A percentile compares a stretch with the other conserved stretches of the same genome.
These are phyloP conservation scores for Tachyglossus aculeatus DNA, from an alignment of 2,797 vertebrate genomes.

Conservation along the genomic window DNA sequence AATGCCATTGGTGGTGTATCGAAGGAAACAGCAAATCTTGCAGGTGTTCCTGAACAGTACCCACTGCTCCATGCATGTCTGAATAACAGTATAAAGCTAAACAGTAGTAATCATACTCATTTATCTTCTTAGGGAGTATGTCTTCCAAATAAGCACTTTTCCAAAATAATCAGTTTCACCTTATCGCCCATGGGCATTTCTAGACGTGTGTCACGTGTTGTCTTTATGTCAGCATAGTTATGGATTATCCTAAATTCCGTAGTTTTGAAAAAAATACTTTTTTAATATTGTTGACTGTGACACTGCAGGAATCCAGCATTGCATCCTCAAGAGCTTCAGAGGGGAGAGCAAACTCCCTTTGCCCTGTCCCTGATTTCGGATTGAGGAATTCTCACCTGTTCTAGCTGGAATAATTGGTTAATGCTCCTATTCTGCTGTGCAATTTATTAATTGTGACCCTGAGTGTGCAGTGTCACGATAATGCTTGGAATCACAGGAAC, in stretches of 20 bases:
- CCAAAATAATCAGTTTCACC: conserved; percentile 9
- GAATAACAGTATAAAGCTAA: conserved; percentile 38
- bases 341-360: too few relatives aligned
- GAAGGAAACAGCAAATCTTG: conserved; percentile 36
- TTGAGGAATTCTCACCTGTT: too few relatives aligned
- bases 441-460: too few relatives aligned
- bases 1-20: conserved; percentile 68
- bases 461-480: too few relatives aligned
- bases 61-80: conserved; percentile 20
- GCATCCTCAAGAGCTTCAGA: too few relatives aligned
- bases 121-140: neutral
- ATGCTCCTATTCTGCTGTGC: too few relatives aligned
- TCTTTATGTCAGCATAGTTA: conserved; percentile 10
- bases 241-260: conserved; percentile 5
- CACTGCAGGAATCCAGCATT: too few relatives aligned
- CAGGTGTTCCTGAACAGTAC: conserved; percentile 38
- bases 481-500: too few relatives aligned
- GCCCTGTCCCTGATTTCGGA: too few relatives aligned
- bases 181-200: conserved; percentile 15
- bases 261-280: conserved; percentile 4
- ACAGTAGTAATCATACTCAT: neutral
- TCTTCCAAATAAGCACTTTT: conserved; percentile 18
- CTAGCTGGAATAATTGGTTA: too few relatives aligned
- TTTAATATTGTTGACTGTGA: too few relatives aligned
- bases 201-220: conserved; percentile 12